These are phyloP conservation scores for Theretra japonica DNA, from an alignment of 2,888 invertebrate species.

Conservation along the genomic window DNA sequence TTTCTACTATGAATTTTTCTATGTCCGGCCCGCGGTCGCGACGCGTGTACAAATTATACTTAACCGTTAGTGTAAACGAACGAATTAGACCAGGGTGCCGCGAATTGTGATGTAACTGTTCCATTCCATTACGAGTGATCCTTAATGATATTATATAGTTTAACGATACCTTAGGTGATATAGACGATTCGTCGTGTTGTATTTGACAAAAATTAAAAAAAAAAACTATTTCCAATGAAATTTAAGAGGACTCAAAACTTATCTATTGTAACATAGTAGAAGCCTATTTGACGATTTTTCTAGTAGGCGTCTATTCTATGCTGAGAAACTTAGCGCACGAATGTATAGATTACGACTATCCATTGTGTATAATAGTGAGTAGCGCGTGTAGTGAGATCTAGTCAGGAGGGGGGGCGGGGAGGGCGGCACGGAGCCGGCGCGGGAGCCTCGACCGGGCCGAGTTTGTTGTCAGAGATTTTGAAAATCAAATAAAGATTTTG, in stretches of 20 bases:
- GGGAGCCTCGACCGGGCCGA: conserved; percentile 20
- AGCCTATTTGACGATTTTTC: conserved; percentile 22
- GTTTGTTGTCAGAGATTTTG: conserved; percentile 29
- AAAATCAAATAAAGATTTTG: conserved; percentile 34
- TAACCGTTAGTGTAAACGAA: conserved; percentile 48
- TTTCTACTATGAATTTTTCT: conserved; percentile 28
- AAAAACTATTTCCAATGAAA: conserved; percentile 31
- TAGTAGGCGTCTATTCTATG: conserved; percentile 10
- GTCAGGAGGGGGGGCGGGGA: conserved; percentile 22
- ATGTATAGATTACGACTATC: conserved; percentile 14
- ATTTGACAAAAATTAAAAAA: background rate
- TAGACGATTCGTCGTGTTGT: conserved; percentile 26
- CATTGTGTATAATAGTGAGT: conserved; percentile 23
- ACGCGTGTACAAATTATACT: conserved; percentile 52
- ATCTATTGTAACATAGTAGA: conserved; percentile 23
- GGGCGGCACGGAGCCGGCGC: conserved; percentile 10
- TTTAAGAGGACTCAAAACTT: conserved; percentile 32
- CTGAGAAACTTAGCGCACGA: conserved; percentile 23
- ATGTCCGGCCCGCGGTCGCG: conserved; percentile 27
- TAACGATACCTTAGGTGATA: conserved; percentile 37
- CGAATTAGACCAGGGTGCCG: conserved; percentile 60
- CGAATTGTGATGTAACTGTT: conserved; percentile 62
- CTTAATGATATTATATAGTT: conserved; percentile 66
- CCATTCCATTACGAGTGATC: conserved; percentile 59
- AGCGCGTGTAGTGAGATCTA: conserved; percentile 29